Percentiles rank a stretch among this genome's conserved stretches.
Evolutionary conservation across 2,113 vertebrate genomes (phyloP).

Genomic region (Cyanoliseus patagonus): DNA sequence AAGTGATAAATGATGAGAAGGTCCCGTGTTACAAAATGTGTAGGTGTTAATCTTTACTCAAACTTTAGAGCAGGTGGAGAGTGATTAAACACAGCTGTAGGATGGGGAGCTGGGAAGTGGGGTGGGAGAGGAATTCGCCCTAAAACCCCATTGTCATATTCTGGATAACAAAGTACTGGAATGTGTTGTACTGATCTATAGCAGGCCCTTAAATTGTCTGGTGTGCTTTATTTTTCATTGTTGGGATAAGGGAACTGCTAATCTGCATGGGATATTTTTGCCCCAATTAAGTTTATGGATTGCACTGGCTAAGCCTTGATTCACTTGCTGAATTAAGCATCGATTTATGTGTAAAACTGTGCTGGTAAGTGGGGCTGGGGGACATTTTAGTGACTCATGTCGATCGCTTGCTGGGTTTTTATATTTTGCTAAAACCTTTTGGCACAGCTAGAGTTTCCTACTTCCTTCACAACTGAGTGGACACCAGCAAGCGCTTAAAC

Average conservation of each 20-base stretch:
- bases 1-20: not conserved
- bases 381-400: not conserved
- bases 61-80: not conserved
- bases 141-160: not conserved
- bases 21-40: not conserved
- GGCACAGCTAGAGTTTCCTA: not conserved
- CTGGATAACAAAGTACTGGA: not conserved
- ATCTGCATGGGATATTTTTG: not conserved
- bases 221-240: not conserved
- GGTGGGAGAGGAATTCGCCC: not conserved
- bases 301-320: not conserved
- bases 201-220: not conserved
- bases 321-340: slow-evolving; percentile 29
- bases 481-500: not conserved
- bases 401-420: slow-evolving; percentile 1
- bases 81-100: not conserved
- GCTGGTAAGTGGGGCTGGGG: not conserved
- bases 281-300: slow-evolving; percentile 13
- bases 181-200: not conserved
- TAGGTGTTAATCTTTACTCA: slow-evolving; percentile 13
- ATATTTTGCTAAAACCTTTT: slow-evolving; percentile 37
- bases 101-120: not conserved
- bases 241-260: not conserved
- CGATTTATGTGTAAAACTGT: slow-evolving; percentile 6
- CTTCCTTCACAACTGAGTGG: not conserved